Evolutionary conservation across 2,797 vertebrate species (phyloP).

Genomic region (Morus bassanus): DNA sequence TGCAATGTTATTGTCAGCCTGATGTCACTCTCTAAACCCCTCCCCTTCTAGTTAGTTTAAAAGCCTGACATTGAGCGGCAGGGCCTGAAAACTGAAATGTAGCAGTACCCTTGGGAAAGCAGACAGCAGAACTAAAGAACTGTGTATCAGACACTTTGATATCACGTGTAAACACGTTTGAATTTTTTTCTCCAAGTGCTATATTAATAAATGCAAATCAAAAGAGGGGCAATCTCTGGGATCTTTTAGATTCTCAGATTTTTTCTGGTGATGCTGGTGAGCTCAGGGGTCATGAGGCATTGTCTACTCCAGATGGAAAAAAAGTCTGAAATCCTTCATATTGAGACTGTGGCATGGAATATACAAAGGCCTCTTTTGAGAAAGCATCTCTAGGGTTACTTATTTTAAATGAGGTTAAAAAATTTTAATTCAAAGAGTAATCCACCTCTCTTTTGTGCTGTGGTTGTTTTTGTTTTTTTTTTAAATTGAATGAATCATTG

Average conservation of each 20-base stretch:
- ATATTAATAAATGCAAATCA: not conserved
- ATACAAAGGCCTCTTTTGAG: not conserved
- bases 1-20: not conserved
- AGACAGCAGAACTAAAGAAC: not conserved
- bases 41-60: not conserved
- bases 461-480: not conserved
- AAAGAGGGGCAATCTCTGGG: not conserved
- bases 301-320: not conserved
- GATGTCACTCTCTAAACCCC: not conserved
- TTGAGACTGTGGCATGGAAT: not conserved
- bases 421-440: not conserved
- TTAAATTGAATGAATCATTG: not conserved
- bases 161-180: fast-evolving
- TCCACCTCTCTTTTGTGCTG: not conserved
- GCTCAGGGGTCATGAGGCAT: not conserved
- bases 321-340: not conserved
- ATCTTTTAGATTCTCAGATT: not conserved
- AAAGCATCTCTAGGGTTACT: not conserved
- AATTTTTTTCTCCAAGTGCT: not conserved
- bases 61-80: not conserved
- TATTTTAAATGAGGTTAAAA: not conserved
- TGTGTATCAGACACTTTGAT: not conserved
- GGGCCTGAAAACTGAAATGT: not conserved
- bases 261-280: not conserved
- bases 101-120: not conserved